These are phyloP conservation scores for Nannospalax galili DNA, from an alignment of 2,113 vertebrate species.

Conservation along the genomic window DNA sequence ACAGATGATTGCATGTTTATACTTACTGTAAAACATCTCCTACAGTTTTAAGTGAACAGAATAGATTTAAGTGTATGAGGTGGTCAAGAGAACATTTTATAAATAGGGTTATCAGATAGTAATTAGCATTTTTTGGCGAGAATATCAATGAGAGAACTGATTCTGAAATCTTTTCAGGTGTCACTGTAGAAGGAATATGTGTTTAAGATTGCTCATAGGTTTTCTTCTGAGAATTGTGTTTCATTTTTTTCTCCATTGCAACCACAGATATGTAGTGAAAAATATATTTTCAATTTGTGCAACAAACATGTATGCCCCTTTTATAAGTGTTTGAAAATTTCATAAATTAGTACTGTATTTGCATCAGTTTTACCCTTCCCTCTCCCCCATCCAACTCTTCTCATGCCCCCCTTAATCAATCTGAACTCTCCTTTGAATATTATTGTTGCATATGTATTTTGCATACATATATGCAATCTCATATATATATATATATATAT, in stretches of 20 bases:
- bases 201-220: neutral
- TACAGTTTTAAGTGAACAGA: neutral
- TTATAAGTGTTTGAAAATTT: too few relatives aligned
- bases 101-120: neutral
- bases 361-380: too few relatives aligned
- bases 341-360: too few relatives aligned
- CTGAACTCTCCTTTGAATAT: too few relatives aligned
- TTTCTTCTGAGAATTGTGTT: neutral
- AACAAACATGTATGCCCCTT: neutral
- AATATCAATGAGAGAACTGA: neutral
- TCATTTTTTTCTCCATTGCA: neutral
- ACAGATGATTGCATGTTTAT: neutral
- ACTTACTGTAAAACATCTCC: neutral
- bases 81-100: neutral
- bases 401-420: too few relatives aligned
- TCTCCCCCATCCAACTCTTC: too few relatives aligned
- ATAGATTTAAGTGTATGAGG: neutral
- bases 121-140: neutral
- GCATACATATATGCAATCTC: too few relatives aligned
- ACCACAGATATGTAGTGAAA: neutral
- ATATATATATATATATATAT: too few relatives aligned
- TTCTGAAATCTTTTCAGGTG: conserved; percentile 4
- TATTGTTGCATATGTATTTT: too few relatives aligned
- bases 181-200: neutral
- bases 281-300: neutral